Conservation (phyloP, 1,140 invertebrate genomes). For the Scylla paramamosain region DNA sequence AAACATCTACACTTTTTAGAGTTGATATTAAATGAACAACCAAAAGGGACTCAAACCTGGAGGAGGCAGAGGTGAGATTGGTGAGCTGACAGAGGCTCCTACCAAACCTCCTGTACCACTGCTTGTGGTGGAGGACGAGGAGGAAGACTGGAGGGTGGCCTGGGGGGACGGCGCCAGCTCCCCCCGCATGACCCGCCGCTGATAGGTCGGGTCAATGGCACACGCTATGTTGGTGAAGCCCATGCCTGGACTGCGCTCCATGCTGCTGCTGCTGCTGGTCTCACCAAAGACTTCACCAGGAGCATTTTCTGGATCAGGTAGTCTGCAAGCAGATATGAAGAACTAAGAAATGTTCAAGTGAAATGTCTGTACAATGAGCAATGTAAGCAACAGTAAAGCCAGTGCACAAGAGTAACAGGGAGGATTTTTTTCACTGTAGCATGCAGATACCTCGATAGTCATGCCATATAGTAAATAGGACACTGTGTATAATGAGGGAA, state of each 20-base stretch:
- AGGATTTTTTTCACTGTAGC: no score
- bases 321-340: constrained; percentile 8
- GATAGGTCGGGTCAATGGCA: constrained; percentile 84
- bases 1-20: no score
- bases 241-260: constrained; percentile 34
- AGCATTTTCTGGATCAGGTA: constrained; percentile 59
- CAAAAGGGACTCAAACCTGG: constrained; percentile 53
- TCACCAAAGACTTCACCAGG: constrained; percentile 29
- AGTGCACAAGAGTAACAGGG: no score
- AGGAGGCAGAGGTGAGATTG: constrained; percentile 73
- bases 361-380: no score
- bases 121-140: constrained; percentile 66
- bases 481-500: no score
- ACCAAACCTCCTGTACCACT: constrained; percentile 60
- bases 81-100: constrained; percentile 31
- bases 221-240: constrained; percentile 82
- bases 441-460: no score
- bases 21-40: no score
- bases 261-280: constrained; percentile 77
- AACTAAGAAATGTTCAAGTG: not conserved
- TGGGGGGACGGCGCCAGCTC: constrained; percentile 67
- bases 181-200: constrained; percentile 75
- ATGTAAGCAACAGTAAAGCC: no score
- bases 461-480: no score
- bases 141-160: constrained; percentile 56